A percentile compares a stretch with the other conserved stretches of the same genome.
Conservation (phyloP, 2,797 vertebrate species). For the Adelosebastes latens region DNA sequence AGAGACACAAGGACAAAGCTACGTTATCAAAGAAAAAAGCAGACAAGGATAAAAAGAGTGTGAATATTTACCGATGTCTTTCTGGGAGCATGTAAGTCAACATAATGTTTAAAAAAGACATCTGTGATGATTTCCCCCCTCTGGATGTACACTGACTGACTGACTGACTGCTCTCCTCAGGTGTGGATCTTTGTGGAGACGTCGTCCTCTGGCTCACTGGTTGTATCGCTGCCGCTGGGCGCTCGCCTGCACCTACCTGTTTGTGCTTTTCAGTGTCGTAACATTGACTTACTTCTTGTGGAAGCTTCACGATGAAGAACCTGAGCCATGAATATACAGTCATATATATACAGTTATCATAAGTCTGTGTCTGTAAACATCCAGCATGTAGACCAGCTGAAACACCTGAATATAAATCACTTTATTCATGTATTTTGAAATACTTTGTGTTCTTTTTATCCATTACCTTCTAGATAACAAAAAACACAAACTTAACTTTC, state of each 20-base stretch:
- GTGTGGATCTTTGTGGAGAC: conserved; percentile 38
- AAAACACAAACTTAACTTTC: not conserved
- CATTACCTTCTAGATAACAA: not conserved
- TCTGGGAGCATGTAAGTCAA: conserved; percentile 53
- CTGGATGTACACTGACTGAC: not conserved
- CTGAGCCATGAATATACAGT: not conserved
- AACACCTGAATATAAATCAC: conserved; percentile 6
- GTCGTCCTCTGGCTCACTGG: conserved; percentile 56
- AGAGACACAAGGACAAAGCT: conserved; percentile 67
- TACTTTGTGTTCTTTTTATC: not conserved
- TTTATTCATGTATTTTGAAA: conserved; percentile 9
- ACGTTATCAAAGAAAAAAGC: conserved; percentile 53
- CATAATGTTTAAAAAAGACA: not conserved
- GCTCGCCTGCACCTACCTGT: conserved; percentile 58
- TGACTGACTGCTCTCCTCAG: conserved; percentile 47
- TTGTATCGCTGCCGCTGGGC: conserved; percentile 62
- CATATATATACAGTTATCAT: too few relatives aligned
- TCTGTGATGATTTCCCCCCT: not conserved
- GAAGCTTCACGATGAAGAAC: conserved; percentile 44
- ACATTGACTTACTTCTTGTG: conserved; percentile 62
- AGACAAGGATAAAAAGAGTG: conserved; percentile 60
- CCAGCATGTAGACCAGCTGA: not conserved
- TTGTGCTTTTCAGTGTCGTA: conserved; percentile 63
- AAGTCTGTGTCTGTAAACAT: too few relatives aligned
- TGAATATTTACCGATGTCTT: not conserved